A percentile compares a stretch with the other conserved stretches of the same genome.
Conservation (phyloP, 2,888 invertebrate species). For the Drosophila tripunctata region DNA sequence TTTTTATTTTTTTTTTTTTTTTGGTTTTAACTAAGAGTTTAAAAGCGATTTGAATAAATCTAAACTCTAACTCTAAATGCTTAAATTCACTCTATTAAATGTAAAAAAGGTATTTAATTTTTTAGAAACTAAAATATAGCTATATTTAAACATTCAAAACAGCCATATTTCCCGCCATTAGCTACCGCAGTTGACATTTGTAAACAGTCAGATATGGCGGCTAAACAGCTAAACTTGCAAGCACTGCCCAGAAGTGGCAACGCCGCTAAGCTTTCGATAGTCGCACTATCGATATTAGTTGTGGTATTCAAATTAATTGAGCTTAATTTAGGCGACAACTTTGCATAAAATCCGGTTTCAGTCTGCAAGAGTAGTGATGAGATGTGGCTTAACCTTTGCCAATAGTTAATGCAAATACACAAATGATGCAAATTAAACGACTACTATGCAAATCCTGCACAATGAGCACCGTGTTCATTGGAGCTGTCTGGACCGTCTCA, state of each 20-base stretch:
- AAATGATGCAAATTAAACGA: slow-evolving; percentile 77
- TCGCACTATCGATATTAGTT: slow-evolving; percentile 22
- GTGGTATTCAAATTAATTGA: slow-evolving; percentile 57
- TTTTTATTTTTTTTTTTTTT: too few species aligned
- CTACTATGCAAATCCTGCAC: slow-evolving; percentile 74
- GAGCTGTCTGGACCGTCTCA: slow-evolving; percentile 58
- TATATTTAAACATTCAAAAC: too few species aligned
- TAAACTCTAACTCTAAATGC: too few species aligned
- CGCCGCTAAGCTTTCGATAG: slow-evolving; percentile 19
- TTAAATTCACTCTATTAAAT: too few species aligned
- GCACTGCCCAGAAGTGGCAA: slow-evolving; percentile 14
- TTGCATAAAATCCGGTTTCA: slow-evolving; percentile 54
- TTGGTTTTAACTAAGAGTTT: too few species aligned
- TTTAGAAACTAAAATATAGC: too few species aligned
- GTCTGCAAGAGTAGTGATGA: slow-evolving; percentile 43
- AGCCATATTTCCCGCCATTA: too few species aligned
- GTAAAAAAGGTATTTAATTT: too few species aligned
- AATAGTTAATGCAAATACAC: slow-evolving; percentile 4
- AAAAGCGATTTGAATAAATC: too few species aligned
- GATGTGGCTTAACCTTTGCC: slow-evolving; percentile 10
- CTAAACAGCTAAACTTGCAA: too few species aligned
- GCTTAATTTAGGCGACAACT: slow-evolving; percentile 50
- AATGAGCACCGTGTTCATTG: slow-evolving; percentile 57
- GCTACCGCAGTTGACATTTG: too few species aligned
- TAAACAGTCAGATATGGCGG: too few species aligned